Conservation (phyloP, 2,888 invertebrate genomes). For the Dioctria linearis region DNA sequence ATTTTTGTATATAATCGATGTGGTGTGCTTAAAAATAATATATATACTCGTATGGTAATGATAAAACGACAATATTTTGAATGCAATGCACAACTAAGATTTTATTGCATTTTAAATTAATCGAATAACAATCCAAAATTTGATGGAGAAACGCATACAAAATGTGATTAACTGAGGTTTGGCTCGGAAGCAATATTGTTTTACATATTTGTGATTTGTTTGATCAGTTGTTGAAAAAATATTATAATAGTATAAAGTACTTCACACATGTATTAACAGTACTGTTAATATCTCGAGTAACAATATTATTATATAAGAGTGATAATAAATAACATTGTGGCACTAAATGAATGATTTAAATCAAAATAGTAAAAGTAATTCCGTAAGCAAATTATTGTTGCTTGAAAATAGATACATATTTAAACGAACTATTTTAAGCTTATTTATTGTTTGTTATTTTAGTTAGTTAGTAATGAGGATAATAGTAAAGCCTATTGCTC, state of each 20-base stretch:
- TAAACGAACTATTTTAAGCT: conserved; percentile 39
- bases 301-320: conserved; percentile 8
- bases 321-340: conserved; percentile 44
- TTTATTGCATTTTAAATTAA: conserved; percentile 45
- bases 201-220: neutral
- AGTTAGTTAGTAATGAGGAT: conserved; percentile 5
- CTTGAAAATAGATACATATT: conserved; percentile 10
- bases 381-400: conserved; percentile 12
- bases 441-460: conserved; percentile 33
- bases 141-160: conserved; percentile 11
- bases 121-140: conserved; percentile 38
- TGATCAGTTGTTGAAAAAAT: conserved; percentile 7
- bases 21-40: neutral
- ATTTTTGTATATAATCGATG: neutral
- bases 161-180: conserved; percentile 11
- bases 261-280: conserved; percentile 17
- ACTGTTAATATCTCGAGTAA: conserved; percentile 36
- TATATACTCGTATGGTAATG: neutral
- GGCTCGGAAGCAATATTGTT: conserved; percentile 43
- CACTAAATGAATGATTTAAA: conserved; percentile 38
- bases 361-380: conserved; percentile 29
- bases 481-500: conserved; percentile 51
- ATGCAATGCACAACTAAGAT: conserved; percentile 39
- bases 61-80: neutral
- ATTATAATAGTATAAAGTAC: neutral